Evolutionary conservation across 1,140 invertebrate genomes (phyloP), one percentile per base, ranked within the genome.

Genomic region (Drosophila arawakana): DNA sequence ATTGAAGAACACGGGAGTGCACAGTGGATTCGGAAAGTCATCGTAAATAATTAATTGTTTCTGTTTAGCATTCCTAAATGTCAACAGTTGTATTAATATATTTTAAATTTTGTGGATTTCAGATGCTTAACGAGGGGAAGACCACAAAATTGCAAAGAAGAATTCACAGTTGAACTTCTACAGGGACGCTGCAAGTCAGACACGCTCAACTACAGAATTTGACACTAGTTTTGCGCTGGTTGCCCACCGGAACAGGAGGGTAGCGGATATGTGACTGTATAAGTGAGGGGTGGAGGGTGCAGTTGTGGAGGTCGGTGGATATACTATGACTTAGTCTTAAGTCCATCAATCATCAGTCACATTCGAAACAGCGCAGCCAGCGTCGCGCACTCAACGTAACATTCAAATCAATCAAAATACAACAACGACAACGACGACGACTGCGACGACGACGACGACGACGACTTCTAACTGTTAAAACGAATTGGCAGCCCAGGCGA

Each of bases 281-380:
- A 18, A 18, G 18, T n/a, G 3, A 4, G 46, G 63, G 44, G 55
- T 13, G 57, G 13, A 55, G 50, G 15, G 43, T 30, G 25, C 4
- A 6, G 25, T 5, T 0, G 25, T 30, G 18, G 62, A 11, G 37
- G 35, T 43, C 13, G 49, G 67, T 43, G 54, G 52, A 61, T 47
- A 37, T 30, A 62, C 70, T 72, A 39, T 82, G 80, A 73, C 69
- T 81, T 52, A 59, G 67, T 60, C 68, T 71, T 62, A 80, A 90
- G 86, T 82, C 85, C 79, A 90, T 90, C 85, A 90, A 90, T 90
- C 85, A 90, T 90, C 85, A 90, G 85, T 90, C 85, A 90, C 81
- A 90, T 72, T 83, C 50, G 50, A 69, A 71, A 61, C 76, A 62
- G 76, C 73, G 60, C 55, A 18, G 71, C 57, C 54, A 34, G 59